These are phyloP conservation scores for Chloebia gouldiae DNA, from an alignment of 2,113 vertebrate species.

Conservation along the genomic window DNA sequence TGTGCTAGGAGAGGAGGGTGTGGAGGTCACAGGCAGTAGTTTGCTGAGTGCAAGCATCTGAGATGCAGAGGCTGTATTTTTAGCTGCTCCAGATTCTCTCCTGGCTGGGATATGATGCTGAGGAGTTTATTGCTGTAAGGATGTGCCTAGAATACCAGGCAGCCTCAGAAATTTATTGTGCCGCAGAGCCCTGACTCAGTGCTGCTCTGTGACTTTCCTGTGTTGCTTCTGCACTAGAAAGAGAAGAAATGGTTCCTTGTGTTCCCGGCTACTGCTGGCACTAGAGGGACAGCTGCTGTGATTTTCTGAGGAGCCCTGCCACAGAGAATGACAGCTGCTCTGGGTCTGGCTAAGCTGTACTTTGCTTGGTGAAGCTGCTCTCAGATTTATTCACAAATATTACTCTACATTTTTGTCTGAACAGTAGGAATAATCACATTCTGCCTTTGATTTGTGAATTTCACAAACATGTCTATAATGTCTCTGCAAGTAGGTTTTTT, in stretches of 20 bases:
- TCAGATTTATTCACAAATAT: background rate
- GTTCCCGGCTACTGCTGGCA: background rate
- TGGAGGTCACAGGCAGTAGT: conserved; percentile 25
- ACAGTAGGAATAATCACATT: background rate
- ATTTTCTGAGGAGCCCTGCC: conserved; percentile 25
- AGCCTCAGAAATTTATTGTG: conserved; percentile 64
- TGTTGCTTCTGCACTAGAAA: background rate
- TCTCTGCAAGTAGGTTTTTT: background rate
- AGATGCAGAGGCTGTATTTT: conserved; percentile 66
- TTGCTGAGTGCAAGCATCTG: conserved; percentile 14
- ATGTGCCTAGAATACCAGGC: conserved; percentile 68
- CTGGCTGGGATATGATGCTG: conserved; percentile 58
- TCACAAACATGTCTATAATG: background rate
- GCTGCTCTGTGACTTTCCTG: conserved; percentile 41
- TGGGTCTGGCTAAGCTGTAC: background rate
- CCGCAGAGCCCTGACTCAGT: conserved; percentile 61
- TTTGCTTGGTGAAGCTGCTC: background rate
- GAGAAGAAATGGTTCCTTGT: conserved; percentile 54
- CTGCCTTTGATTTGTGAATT: background rate
- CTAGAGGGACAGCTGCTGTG: conserved; percentile 34
- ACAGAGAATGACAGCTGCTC: background rate
- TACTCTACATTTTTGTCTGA: background rate
- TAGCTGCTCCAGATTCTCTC: conserved; percentile 69
- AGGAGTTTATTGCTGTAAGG: conserved; percentile 62
- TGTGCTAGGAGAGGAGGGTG: background rate